Evolutionary conservation across 2,888 invertebrate species (phyloP).

Genomic region (Brachyptera risi): DNA sequence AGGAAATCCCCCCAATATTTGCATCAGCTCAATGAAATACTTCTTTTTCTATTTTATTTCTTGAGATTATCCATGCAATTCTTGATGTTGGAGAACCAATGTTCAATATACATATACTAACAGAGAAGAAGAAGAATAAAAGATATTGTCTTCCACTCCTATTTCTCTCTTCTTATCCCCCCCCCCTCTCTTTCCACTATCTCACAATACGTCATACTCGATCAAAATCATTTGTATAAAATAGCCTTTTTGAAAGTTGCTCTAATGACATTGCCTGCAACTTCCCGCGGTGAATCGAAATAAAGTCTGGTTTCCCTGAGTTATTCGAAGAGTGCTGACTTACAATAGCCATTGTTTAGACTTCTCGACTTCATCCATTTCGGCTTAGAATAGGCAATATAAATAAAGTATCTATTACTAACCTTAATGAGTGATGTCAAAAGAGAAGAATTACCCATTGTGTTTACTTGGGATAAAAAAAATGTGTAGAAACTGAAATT

Average conservation of each 20-base stretch:
- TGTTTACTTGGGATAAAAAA: not conserved
- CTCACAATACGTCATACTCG: too few species aligned
- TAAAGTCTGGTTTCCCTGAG: not conserved
- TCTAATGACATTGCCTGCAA: not conserved
- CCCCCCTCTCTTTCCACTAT: too few species aligned
- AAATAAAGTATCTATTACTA: conserved; percentile 6
- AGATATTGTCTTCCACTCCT: not conserved
- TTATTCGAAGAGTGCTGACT: not conserved
- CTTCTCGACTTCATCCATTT: not conserved
- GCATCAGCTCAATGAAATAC: not conserved
- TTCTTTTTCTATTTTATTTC: not conserved
- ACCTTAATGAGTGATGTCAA: conserved; percentile 7
- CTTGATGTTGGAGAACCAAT: not conserved
- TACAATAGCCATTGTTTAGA: not conserved
- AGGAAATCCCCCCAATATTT: not conserved
- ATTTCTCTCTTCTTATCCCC: too few species aligned
- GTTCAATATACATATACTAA: too few species aligned
- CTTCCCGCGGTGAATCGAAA: too few species aligned
- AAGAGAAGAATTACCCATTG: conserved; percentile 11
- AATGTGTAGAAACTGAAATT: conserved; percentile 3
- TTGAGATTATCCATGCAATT: not conserved
- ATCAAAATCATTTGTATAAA: too few species aligned
- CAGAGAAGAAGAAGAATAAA: too few species aligned
- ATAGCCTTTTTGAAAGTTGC: too few species aligned
- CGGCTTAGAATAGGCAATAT: not conserved